phyloP scores from a whole-genome alignment of 1,140 invertebrate species.

The Macrotrachela quadricornifera region DNA sequence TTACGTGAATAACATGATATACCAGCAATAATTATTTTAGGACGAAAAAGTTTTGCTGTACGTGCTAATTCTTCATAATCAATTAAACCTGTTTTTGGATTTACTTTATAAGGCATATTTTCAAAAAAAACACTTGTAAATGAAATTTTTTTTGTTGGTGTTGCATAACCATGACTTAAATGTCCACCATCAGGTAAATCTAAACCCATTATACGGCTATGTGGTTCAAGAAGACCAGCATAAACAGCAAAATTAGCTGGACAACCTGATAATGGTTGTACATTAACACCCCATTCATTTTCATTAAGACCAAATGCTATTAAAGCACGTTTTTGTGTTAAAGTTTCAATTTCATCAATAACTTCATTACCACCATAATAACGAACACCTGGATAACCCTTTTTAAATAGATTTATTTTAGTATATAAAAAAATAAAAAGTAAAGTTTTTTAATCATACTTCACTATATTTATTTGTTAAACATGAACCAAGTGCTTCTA shows the following conservation, averaged over 20 bases:
- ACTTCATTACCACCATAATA: conserved; percentile 88
- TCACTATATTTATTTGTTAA: conserved; percentile 95
- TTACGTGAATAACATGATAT: conserved; percentile 58
- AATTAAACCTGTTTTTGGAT: conserved; percentile 63
- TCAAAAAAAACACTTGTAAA: conserved; percentile 94
- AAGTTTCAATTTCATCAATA: conserved; percentile 73
- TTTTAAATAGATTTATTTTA: conserved; percentile 22
- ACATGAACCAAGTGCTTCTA: conserved; percentile 71
- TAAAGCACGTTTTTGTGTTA: conserved; percentile 65
- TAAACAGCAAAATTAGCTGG: conserved; percentile 85
- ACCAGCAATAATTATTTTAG: conserved; percentile 77
- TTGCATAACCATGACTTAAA: conserved; percentile 73
- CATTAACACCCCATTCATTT: conserved; percentile 86
- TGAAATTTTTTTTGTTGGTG: conserved; percentile 69
- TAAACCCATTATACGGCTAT: conserved; percentile 83
- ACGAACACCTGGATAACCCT: conserved; percentile 23
- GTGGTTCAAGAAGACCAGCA: conserved; percentile 46
- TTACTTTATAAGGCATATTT: conserved; percentile 86
- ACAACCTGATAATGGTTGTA: conserved; percentile 86
- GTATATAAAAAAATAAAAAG: conserved; percentile 19
- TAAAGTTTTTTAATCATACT: conserved; percentile 24
- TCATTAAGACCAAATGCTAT: conserved; percentile 58
- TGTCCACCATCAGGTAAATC: conserved; percentile 91
- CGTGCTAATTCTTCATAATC: conserved; percentile 70
- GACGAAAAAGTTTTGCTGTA: conserved; percentile 64